Base-by-base conservation (phyloP, 2,888 invertebrate genomes). In the Brachyptera risi region DNA sequence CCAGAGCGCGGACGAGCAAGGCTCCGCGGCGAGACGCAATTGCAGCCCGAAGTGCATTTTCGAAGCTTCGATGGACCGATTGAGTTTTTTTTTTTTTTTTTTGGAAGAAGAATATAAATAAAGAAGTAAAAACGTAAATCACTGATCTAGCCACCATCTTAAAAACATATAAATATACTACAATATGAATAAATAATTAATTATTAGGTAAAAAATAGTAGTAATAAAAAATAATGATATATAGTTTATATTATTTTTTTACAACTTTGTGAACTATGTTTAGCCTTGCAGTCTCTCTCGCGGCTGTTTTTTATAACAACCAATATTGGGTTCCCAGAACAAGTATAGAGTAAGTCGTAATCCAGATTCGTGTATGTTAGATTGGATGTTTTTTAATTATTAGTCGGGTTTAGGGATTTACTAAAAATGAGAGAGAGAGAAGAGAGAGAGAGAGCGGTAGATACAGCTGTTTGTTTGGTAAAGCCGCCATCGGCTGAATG, bases 401-500 rank as follows among this genome's bases (percentile, higher is more conserved):
- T n/a, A n/a, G 13, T 5, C 13, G 40, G 40, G 17, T 38, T 38
- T 38, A 38, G 69, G 68, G 59, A 60, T 51, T 56, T 60, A 56
- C 60, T 47, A 54, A 60, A 56, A 40, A 60, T 42, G 60, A 60
- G 23, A 60, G 51, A 17, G n/a, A 59, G 56, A 35, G 54, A 23
- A 51, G 56, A 44, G 42, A 58, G 37, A 57, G 51, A 54, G 49
- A 24, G 59, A 60, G 37, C 51, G 58, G 31, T 44, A 61, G 59
- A 60, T 19, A 51, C 21, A 56, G 72, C 71, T 72, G 71, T 35
- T 35, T n/a, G n/a, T n/a, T n/a, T n/a, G n/a, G n/a, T n/a, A n/a
- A n/a, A n/a, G n/a, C n/a, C n/a, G n/a, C n/a, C n/a, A n/a, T n/a
- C n/a, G n/a, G n/a, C n/a, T n/a, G n/a, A n/a, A n/a, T n/a, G n/a